Base-by-base conservation (phyloP, 2,888 invertebrate genomes). In the Polyommatus iphigenia region DNA sequence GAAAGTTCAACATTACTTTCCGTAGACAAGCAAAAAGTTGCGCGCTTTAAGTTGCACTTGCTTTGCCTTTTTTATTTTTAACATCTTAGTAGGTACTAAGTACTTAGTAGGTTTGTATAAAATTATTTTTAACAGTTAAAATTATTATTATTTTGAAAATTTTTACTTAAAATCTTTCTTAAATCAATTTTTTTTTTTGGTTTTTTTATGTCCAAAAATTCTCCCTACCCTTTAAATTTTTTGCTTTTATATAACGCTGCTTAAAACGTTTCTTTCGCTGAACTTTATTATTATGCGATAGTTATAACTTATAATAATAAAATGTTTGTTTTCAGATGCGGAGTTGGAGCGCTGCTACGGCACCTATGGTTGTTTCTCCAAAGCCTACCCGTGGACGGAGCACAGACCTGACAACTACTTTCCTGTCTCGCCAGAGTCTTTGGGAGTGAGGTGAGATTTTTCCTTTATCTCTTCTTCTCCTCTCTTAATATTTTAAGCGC, bases 331-430 rank as follows among this genome's bases (percentile, higher is more conserved):
- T 79, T 72, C 73, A 73, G 92, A 93, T 80, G 86, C 86, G 77
- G 95, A 95, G 83, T 85, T 95, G 76, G 93, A 94, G 83, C 95
- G 96, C 84, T 98, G 98, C 87, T 98, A 96, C 87, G 96, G 96
- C 0, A 95, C 95, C 0, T 97, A 96, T 83, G 98, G 98, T 4
- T 98, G 98, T 86, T 98, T 97, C 87, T 96, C 97, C 76, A 95
- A 97, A 79, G 95, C 95, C 18, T 95, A 96, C 50, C 97, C 97
- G 0, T 98, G 98, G 98, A 96, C 97, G 0, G 96, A 96, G 81
- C 95, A 96, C 78, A 95, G 98, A 41, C 98, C 98, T 32, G 96
- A 98, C 78, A 97, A 97, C 82, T 95, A 96, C 72, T 97, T 97
- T 87, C 98, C 98, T 0, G 95, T 96, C 81, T 94, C 96, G 71